Evolutionary conservation across 1,140 invertebrate genomes (phyloP), one percentile per base, ranked within the genome.

Genomic region (Aphelinus certus): DNA sequence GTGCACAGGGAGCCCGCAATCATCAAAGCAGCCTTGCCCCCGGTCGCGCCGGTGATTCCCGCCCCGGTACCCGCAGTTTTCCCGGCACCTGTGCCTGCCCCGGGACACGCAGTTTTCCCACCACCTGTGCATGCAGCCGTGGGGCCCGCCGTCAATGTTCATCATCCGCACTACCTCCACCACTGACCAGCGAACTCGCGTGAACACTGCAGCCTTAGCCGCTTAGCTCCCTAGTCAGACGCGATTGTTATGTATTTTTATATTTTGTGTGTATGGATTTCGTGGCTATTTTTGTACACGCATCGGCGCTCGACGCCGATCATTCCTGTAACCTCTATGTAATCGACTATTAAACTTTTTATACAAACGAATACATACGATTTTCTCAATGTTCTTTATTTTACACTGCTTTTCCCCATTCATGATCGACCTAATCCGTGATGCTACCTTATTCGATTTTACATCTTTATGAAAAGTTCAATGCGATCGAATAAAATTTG

Each of bases 1-100:
- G 86, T 88, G 0, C 85, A 86, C 26, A 81, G 86, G 9, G 84
- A 87, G 76, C 86, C 85, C 1, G 79, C 83, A 0, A 78, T 82
- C 56, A 61, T 80, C 45, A 76, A 71, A 60, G 74, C 77, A 3
- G 80, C 78, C 26, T 67, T 82, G 7, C 75, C 77, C 47, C 71
- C 70, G 26, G 73, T 77, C 42, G 80, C 81, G 63, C 80, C 81
- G 3, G 69, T 80, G 43, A 57, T 78, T 3, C 76, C 80, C 1
- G 73, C 79, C 0, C 75, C 77, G 2, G 56, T 71, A 63, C 75
- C 79, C 9, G 51, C 75, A 0, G 76, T 26, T 26, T 26, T 26
- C 26, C 26, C 26, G 26, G 26, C 26, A 26, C 26, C 26, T 26
- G 75, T 26, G 51, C 9, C 9, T 53, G 51, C 51, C 51, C 51